These are phyloP conservation scores for Platorchestia sp. DNA, from an alignment of 1,140 invertebrate genomes.

Conservation along the genomic window DNA sequence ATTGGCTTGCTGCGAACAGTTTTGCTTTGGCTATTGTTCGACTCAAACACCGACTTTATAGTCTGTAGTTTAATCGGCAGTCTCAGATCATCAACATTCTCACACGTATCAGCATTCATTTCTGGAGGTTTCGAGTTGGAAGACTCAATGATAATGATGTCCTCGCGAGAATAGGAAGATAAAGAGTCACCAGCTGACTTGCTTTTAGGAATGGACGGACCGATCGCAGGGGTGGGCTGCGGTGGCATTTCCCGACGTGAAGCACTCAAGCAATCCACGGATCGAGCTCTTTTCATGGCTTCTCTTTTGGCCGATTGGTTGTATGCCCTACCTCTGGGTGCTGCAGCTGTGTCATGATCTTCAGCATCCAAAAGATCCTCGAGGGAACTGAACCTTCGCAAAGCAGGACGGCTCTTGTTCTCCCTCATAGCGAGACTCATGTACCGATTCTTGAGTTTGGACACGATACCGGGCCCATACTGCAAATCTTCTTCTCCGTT, in stretches of 20 bases:
- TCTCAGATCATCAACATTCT: neutral
- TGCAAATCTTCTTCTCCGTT: constrained; percentile 79
- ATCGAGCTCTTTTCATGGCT: constrained; percentile 84
- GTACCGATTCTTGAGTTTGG: constrained; percentile 86
- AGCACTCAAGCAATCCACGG: constrained; percentile 80
- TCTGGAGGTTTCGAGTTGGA: neutral
- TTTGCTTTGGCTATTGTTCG: neutral
- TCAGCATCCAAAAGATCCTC: constrained; percentile 85
- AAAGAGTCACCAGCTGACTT: constrained; percentile 40
- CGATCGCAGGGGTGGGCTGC: neutral
- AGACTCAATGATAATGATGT: constrained; percentile 31
- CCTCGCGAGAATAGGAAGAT: constrained; percentile 14
- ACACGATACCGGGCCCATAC: constrained; percentile 93
- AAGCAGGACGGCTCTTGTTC: constrained; percentile 74
- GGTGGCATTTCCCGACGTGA: constrained; percentile 2
- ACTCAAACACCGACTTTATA: constrained; percentile 21
- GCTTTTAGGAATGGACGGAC: constrained; percentile 18
- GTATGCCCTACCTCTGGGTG: constrained; percentile 59
- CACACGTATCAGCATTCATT: neutral
- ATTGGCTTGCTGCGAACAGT: neutral
- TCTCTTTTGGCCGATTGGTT: constrained; percentile 72
- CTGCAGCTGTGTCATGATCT: constrained; percentile 61
- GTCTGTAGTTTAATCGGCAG: constrained; percentile 22
- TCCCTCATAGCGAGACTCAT: constrained; percentile 84
- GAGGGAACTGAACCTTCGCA: constrained; percentile 85